Base-by-base conservation (phyloP, 2,797 vertebrate species). In the Rhabdophis nuchalis region DNA sequence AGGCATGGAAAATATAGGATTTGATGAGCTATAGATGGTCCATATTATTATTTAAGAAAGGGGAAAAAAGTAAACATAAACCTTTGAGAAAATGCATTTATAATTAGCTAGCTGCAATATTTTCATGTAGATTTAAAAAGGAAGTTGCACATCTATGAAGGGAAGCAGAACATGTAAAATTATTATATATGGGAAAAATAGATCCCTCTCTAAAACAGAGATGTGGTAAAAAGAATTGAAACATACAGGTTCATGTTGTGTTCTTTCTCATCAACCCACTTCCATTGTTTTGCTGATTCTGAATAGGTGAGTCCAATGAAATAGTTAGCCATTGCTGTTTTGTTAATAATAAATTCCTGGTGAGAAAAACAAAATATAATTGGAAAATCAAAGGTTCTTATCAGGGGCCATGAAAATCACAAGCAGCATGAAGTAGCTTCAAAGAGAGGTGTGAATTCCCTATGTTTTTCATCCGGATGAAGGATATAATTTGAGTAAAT, bases 301-400 rank as follows among this genome's bases (percentile, higher is more conserved):
- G 32, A 20, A 41, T 77, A 89, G 14, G 9, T 5, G 50, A 91
- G 53, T 46, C 92, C 92, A 91, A 93, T 89, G 85, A 87, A 93
- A 87, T 93, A 93, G 32, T 89, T 13, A 53, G 23, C 60, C 11
- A 2, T 13, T 13, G 29, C 25, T 87, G 92, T 91, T 89, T 89
- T 77, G n/a, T 91, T 93, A 53, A 2, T 41, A 77, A 93, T 25
- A 86, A 91, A 93, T 13, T 86, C 92, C 92, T 93, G 82, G 18
- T 54, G 86, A 89, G 36, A 41, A 64, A 41, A 23, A 58, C 3
- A 53, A 57, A 23, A 20, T 41, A 53, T 41, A 77, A 41, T 29
- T 32, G 18, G 23, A 5, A 53, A 89, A 20, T 61, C 46, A 89
- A 68, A 89, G 57, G 29, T 77, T 46, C 16, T 77, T 77, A 12